Evolutionary conservation across 2,888 invertebrate species (phyloP), one percentile per base, ranked within the genome.

Genomic region (Tupiocoris notatus): DNA sequence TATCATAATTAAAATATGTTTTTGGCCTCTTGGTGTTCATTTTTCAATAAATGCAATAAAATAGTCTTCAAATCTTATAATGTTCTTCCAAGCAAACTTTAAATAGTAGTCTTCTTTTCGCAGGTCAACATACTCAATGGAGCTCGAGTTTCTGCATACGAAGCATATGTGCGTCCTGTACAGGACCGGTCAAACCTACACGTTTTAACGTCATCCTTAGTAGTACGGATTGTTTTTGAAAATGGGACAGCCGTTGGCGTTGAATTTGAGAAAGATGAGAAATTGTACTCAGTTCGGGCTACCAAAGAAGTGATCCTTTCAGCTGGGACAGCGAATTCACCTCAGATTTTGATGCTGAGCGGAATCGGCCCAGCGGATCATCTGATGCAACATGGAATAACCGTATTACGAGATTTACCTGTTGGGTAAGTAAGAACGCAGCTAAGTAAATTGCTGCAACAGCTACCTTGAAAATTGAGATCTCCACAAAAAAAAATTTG

Each of bases 331-430:
- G 56, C 63, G 16, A 73, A 73, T 54, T 93, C 96, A 0, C 95
- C 98, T 0, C 98, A 99, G 83, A 82, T 98, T 1, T 84, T 98
- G 57, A 95, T 97, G 95, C 84, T 98, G 0, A 95, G 95, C 6
- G 98, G 82, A 0, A 88, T 97, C 12, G 94, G 93, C 0, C 92
- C 92, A 0, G 86, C 88, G 68, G 88, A 89, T 20, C 90, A 93
- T 81, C 82, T 94, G 76, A 85, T 86, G n/a, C 88, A 90, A 80
- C 89, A 90, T 80, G 87, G 89, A 70, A 93, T 95, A 80, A 93
- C 93, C 0, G 85, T 94, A 0, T 88, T 95, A 66, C 90, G 92
- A 82, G 92, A 95, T 82, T 84, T 93, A 0, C 89, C 89, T 80
- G 95, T 96, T 0, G 96, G 96, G 0, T 86, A 91, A 78, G 39